Conservation (phyloP, 2,888 invertebrate species). For the Pseudococcus viburni region DNA sequence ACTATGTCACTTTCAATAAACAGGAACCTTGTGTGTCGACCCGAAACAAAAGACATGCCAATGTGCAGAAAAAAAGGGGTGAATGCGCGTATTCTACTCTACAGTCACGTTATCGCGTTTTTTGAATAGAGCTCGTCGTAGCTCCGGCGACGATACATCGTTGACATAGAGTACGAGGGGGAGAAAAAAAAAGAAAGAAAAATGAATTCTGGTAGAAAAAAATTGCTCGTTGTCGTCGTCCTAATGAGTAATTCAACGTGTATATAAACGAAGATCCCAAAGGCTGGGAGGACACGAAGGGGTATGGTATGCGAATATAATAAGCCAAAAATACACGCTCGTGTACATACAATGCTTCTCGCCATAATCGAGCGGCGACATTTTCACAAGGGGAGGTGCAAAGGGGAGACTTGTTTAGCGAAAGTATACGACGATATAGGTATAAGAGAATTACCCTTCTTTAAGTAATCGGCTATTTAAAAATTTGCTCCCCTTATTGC, state of each 20-base stretch:
- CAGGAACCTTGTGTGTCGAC: constrained; percentile 15
- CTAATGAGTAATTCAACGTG: constrained; percentile 35
- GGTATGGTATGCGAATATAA: constrained; percentile 23
- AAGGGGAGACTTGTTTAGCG: background rate
- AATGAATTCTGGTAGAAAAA: constrained; percentile 9
- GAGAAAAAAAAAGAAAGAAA: background rate
- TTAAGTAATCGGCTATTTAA: constrained; percentile 47
- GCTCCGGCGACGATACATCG: constrained; percentile 11
- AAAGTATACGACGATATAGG: background rate
- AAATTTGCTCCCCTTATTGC: constrained; percentile 35
- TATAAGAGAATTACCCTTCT: constrained; percentile 44
- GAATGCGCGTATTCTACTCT: constrained; percentile 17
- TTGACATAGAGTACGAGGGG: background rate
- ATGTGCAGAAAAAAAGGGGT: background rate
- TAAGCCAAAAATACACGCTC: constrained; percentile 33
- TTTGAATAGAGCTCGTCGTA: constrained; percentile 7
- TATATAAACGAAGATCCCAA: background rate
- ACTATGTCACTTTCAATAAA: constrained; percentile 30
- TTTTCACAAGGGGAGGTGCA: background rate
- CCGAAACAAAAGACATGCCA: constrained; percentile 23
- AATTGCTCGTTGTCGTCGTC: background rate
- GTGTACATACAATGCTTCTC: constrained; percentile 2
- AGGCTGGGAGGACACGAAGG: background rate
- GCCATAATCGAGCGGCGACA: constrained; percentile 5
- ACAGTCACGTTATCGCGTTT: constrained; percentile 13